Evolutionary conservation across 2,888 invertebrate species (phyloP), one percentile per base, ranked within the genome.

Genomic region (Nesidiocoris tenuis): DNA sequence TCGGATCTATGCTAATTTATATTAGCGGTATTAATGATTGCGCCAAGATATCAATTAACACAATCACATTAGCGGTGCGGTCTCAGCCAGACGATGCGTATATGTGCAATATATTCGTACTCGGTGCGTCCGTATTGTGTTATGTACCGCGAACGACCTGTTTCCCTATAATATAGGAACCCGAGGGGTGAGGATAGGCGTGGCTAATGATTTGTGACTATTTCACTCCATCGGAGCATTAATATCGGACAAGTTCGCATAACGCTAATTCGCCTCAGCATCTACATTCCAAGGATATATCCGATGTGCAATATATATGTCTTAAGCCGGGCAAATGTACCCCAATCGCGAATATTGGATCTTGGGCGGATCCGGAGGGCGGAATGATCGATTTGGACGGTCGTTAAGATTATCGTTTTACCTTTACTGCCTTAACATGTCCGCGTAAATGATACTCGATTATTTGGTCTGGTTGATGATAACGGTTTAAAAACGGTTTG

Each of bases 1-100:
- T 19, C 39, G 65, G 65, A 70, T 70, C 70, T 70, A 70, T 70
- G 70, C 70, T 59, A 70, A 70, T 70, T 70, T 70, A 70, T 70
- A 70, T 70, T 70, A 70, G 56, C 59, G 59, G 55, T 70, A 70
- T 22, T 70, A 70, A 70, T 57, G 24, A 70, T 70, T 65, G 39
- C 39, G 39, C 65, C n/a, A 2, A 59, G 70, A 59, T 70, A 70
- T 70, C 70, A 70, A 70, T 70, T 70, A 70, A 70, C 70, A 70
- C 70, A 25, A 70, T 70, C 57, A 59, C 70, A 70, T 70, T 70
- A 70, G 17, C 24, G 70, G n/a, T 25, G 9, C 16, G 54, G 67
- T 17, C 22, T 65, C 18, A 39, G 65, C 39, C 39, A 61, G 65
- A 18, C 39, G 65, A 12, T 39, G 39, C 12, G 3, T 12, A 39